phyloP scores from a whole-genome alignment of 2,113 vertebrate genomes.

The Nerophis ophidion region DNA sequence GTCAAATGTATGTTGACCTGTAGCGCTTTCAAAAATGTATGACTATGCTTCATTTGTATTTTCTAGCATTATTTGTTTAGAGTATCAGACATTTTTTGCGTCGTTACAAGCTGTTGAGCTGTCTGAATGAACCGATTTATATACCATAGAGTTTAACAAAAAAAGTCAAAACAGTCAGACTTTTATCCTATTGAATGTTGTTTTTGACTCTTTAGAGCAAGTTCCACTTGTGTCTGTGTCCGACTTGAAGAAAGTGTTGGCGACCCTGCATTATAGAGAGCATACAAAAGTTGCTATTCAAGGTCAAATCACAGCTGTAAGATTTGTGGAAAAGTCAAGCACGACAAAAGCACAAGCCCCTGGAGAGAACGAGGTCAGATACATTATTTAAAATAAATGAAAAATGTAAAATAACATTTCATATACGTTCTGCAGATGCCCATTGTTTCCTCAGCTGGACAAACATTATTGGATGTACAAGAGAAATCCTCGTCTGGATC shows the following conservation, averaged over 20 bases:
- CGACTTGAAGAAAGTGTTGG: conserved; percentile 75
- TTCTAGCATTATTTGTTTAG: background rate
- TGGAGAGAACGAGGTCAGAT: conserved; percentile 20
- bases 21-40: background rate
- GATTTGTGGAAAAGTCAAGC: conserved; percentile 53
- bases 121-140: too few relatives aligned
- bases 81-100: too few relatives aligned
- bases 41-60: background rate
- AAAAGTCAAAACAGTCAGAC: background rate
- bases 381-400: background rate
- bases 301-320: conserved; percentile 79
- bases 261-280: conserved; percentile 83
- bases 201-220: conserved; percentile 22
- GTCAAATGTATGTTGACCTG: background rate
- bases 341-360: background rate
- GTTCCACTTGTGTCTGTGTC: conserved; percentile 67
- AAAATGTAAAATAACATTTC: background rate
- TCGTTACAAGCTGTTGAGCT: too few relatives aligned
- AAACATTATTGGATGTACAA: conserved; percentile 1
- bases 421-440: conserved; percentile 20
- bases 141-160: too few relatives aligned
- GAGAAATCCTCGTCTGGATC: background rate
- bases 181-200: background rate
- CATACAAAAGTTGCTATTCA: conserved; percentile 80
- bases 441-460: conserved; percentile 13